phyloP scores from a whole-genome alignment of 2,888 invertebrate genomes.

The Lasioglossum leucozonium region DNA sequence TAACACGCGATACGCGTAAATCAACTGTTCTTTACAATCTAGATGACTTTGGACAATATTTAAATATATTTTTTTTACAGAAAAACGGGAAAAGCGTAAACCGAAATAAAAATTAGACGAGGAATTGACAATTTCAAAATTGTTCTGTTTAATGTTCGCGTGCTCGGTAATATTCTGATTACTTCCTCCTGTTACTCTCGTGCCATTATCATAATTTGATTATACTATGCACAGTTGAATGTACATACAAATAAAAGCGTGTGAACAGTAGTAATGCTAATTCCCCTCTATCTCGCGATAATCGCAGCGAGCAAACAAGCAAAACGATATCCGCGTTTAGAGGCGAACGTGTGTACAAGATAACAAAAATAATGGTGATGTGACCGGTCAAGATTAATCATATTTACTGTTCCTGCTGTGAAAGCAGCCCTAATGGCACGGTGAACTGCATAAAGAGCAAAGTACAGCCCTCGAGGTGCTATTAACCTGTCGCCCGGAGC shows the following conservation, averaged over 20 bases:
- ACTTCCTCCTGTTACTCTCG: background rate
- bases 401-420: background rate
- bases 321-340: background rate
- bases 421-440: background rate
- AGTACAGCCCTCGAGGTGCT: background rate
- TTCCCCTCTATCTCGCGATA: background rate
- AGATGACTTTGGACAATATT: background rate
- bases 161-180: background rate
- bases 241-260: background rate
- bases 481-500: background rate
- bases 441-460: conserved; percentile 3
- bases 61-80: background rate
- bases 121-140: background rate
- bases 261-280: background rate
- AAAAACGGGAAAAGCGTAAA: background rate
- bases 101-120: background rate
- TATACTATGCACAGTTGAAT: background rate
- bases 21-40: background rate
- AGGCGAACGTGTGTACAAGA: background rate
- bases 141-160: background rate
- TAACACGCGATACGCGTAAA: background rate
- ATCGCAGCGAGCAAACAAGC: background rate
- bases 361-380: background rate
- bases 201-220: too few species aligned
- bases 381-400: background rate